Evolutionary conservation across 2,113 vertebrate genomes (phyloP), one percentile per base, ranked within the genome.

Genomic region (Dermatemys mawii): DNA sequence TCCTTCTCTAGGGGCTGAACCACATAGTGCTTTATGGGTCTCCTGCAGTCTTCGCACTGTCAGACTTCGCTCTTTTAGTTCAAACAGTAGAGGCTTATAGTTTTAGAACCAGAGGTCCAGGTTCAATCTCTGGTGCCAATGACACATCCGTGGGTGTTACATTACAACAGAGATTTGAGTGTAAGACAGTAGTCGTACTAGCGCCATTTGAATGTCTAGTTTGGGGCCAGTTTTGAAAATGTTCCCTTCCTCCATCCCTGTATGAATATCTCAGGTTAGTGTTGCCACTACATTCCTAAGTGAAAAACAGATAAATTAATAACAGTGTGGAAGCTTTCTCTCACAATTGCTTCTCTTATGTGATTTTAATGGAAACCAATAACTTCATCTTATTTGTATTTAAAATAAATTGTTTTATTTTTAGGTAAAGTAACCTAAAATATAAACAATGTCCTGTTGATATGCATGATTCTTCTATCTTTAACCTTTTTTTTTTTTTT

Each of bases 401-500:
- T 44, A 44, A 75, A 75, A 44, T 44, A 75, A 27, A 24, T 44
- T 27, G 13, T 75, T 38, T n/a, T 67, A 13, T n/a, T 38, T 67
- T 21, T n/a, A 67, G 63, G 17, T n/a, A 67, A 67, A 67, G 17
- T 57, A 84, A 21, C 9, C 24, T 17, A 82, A 13, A 78, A 63
- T 83, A 38, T 87, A 9, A 46, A 57, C 12, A 53, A 6, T 73
- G 17, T 73, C 35, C 78, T 88, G 5, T 54, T 55, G 17, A 76
- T 22, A 16, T 83, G 60, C 29, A 2, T 48, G 19, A 21, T 54
- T 12, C 26, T 49, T 84, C 2, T 35, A 54, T 78, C n/a, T 8
- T 26, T 48, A 84, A 92, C 76, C 90, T 86, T 57, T 85, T 93
- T 94, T 92, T 90, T 75, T 83, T 83, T 70, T 93, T 93, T 41